Evolutionary conservation across 2,888 invertebrate species (phyloP).

Genomic region (Asteroscopus sphinx): DNA sequence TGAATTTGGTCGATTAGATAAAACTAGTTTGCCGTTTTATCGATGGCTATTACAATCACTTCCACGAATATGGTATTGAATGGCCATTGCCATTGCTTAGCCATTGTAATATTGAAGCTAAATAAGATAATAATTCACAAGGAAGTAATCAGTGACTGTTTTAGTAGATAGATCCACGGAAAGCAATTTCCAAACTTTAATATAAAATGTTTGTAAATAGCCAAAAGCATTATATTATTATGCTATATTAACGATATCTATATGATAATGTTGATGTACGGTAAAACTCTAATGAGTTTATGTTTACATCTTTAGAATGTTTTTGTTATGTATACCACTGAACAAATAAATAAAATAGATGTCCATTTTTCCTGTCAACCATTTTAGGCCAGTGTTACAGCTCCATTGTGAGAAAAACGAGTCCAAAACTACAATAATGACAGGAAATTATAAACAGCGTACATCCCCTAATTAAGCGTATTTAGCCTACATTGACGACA

Average conservation of each 20-base stretch:
- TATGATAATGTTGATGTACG: too few relatives aligned
- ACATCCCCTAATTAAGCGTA: constrained; percentile 73
- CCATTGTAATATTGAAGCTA: constrained; percentile 28
- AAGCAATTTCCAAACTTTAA: constrained; percentile 9
- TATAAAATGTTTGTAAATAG: constrained; percentile 7
- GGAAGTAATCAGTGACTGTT: constrained; percentile 16
- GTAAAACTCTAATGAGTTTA: too few relatives aligned
- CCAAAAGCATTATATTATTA: too few relatives aligned
- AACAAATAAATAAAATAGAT: neutral
- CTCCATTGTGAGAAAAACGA: constrained; percentile 24
- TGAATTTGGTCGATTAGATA: constrained; percentile 60
- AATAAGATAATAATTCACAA: constrained; percentile 32
- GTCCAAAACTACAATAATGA: constrained; percentile 51
- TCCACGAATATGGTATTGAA: constrained; percentile 31
- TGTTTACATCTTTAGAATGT: too few relatives aligned
- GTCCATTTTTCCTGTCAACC: neutral
- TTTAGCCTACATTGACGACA: constrained; percentile 72
- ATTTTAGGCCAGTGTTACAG: neutral
- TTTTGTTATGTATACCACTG: too few relatives aligned
- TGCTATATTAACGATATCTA: too few relatives aligned
- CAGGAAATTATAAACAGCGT: constrained; percentile 64
- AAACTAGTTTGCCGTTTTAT: constrained; percentile 51
- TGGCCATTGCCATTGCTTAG: too few relatives aligned
- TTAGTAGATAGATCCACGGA: constrained; percentile 3
- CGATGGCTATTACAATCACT: constrained; percentile 43